Evolutionary conservation across 2,888 invertebrate genomes (phyloP), one percentile per base, ranked within the genome.

Genomic region (Smittia sp.): DNA sequence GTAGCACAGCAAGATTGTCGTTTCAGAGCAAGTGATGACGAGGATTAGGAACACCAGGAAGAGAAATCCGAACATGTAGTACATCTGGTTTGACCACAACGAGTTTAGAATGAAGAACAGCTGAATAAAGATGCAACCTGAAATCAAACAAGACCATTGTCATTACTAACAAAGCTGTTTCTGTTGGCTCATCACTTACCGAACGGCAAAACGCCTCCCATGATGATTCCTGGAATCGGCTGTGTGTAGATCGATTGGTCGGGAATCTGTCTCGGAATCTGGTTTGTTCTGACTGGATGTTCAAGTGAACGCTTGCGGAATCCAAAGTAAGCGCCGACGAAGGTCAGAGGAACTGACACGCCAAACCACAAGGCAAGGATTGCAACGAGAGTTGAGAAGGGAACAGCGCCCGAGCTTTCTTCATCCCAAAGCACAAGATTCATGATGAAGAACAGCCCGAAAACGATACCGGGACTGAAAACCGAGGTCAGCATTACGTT

Each of bases 41-140:
- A 99, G 87, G 80, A 99, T 99, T 78, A 97, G 86, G 83, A 98
- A 99, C 73, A 99, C 98, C 77, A 99, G 88, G 84, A 98, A 96
- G 76, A 99, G 86, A 84, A 99, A 98, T 76, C 99, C 98, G 81
- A 94, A 99, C 98, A 99, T 99, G 87, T 99, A 99, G 84, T 99
- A 99, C 87, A 96, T 96, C 85, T 98, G 96, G 73, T 86, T 90
- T 77, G 90, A 96, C 98, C 99, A 99, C 75, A 99, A 91, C 75
- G 97, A 97, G 85, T 97, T 99, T 75, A 99, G 87, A 77, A 99
- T 99, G 83, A 99, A 99, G 87, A 98, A 99, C 25, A 99, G 88
- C 81, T 99, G 98, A 78, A 99, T 98, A 84, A 99, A 99, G 79
- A 96, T 96, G 81, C 94, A 95, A 70, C 95, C 58, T 58, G 22